Evolutionary conservation across 2,797 vertebrate species (phyloP).

Genomic region (Poecile montanus): DNA sequence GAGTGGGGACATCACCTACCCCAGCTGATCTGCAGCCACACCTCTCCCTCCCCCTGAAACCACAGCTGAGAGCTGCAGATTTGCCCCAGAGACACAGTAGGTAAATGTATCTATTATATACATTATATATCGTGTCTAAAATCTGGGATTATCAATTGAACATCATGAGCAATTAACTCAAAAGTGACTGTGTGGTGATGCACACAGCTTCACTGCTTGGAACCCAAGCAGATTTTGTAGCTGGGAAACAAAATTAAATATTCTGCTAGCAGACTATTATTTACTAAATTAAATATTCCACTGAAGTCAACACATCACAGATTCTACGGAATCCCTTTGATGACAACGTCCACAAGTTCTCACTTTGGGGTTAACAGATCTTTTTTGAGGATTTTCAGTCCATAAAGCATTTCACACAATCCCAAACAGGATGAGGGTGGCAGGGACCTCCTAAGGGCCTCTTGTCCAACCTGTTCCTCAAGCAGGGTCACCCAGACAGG

Average conservation of each 20-base stretch:
- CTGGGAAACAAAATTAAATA: neutral
- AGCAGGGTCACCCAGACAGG: neutral
- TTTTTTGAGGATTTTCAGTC: neutral
- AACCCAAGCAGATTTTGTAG: neutral
- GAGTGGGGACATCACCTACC: neutral
- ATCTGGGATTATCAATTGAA: neutral
- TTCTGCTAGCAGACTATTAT: neutral
- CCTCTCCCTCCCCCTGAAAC: neutral
- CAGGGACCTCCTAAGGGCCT: neutral
- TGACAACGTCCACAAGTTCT: neutral
- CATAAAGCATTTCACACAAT: neutral
- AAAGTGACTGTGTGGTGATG: accelerated
- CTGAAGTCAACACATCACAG: neutral
- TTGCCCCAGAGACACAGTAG: neutral
- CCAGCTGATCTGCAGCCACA: neutral
- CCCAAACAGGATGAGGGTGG: neutral
- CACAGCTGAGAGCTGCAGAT: neutral
- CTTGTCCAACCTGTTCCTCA: neutral
- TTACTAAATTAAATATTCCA: neutral
- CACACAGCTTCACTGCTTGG: neutral
- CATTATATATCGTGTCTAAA: neutral
- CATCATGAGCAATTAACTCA: accelerated
- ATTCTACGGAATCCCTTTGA: neutral
- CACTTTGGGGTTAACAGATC: neutral
- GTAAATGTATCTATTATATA: accelerated